phyloP scores from a whole-genome alignment of 2,113 vertebrate species.

The Oreochromis spilurus region DNA sequence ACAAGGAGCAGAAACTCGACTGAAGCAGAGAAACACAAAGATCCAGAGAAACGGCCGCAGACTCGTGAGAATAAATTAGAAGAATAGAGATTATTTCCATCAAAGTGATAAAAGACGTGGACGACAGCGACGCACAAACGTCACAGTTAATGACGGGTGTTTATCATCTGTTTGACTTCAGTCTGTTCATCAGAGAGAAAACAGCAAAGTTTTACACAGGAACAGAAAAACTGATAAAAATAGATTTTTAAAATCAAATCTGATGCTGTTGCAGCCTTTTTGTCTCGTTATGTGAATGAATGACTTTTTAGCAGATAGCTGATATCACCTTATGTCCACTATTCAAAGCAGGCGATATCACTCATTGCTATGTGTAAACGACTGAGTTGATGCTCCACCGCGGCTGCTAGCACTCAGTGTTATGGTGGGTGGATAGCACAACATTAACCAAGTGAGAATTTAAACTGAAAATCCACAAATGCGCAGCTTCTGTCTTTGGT shows the following conservation, averaged over 20 bases:
- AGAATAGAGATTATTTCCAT: neutral
- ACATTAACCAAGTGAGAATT: neutral
- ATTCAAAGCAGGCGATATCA: neutral
- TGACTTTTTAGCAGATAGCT: neutral
- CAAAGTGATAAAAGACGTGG: neutral
- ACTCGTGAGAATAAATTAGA: neutral
- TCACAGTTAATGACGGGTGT: neutral
- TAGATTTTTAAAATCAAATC: neutral
- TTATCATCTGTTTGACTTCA: neutral
- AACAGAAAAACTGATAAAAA: neutral
- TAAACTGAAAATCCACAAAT: neutral
- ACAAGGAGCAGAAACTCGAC: neutral
- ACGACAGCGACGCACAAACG: neutral
- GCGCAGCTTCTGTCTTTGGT: neutral
- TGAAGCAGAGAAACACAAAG: neutral
- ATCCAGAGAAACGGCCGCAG: neutral
- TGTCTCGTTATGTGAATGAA: neutral
- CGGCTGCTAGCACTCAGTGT: neutral
- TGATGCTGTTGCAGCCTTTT: neutral
- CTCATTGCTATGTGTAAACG: neutral
- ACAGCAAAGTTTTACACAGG: neutral
- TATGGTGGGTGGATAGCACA: neutral
- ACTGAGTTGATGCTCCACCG: neutral
- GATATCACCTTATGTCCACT: neutral
- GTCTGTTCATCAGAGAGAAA: neutral